Evolutionary conservation across 2,888 invertebrate genomes (phyloP).

Genomic region (Tipula helvola): DNA sequence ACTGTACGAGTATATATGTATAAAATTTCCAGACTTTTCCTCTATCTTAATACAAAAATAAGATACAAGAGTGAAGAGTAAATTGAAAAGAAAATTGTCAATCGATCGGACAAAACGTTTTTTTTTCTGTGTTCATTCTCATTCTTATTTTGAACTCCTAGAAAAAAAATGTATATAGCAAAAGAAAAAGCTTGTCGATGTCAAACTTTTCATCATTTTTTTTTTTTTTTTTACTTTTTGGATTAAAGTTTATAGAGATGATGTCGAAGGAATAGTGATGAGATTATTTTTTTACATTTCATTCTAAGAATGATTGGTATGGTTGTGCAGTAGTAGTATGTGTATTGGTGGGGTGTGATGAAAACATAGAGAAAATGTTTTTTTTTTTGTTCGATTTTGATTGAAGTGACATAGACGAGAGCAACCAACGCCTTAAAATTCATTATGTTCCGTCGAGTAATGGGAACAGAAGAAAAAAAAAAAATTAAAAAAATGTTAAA

Average conservation of each 20-base stretch:
- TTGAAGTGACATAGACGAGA: slow-evolving; percentile 4
- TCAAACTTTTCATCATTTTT: slow-evolving; percentile 8
- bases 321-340: background rate
- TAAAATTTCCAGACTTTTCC: slow-evolving; percentile 9
- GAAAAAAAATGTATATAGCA: background rate
- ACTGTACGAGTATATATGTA: background rate
- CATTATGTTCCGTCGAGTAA: background rate
- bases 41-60: background rate
- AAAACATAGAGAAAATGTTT: background rate
- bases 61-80: slow-evolving; percentile 7
- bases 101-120: slow-evolving; percentile 9
- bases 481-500: background rate
- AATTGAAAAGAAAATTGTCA: slow-evolving; percentile 10
- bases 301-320: background rate
- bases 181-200: slow-evolving; percentile 7
- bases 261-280: slow-evolving; percentile 8
- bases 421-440: background rate
- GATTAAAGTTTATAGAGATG: slow-evolving; percentile 4
- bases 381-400: background rate
- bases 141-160: background rate
- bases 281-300: background rate
- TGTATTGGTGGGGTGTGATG: background rate
- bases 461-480: background rate
- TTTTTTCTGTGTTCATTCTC: background rate
- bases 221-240: background rate